Evolutionary conservation across 2,113 vertebrate genomes (phyloP), one percentile per base, ranked within the genome.

Genomic region (Sturnus vulgaris): DNA sequence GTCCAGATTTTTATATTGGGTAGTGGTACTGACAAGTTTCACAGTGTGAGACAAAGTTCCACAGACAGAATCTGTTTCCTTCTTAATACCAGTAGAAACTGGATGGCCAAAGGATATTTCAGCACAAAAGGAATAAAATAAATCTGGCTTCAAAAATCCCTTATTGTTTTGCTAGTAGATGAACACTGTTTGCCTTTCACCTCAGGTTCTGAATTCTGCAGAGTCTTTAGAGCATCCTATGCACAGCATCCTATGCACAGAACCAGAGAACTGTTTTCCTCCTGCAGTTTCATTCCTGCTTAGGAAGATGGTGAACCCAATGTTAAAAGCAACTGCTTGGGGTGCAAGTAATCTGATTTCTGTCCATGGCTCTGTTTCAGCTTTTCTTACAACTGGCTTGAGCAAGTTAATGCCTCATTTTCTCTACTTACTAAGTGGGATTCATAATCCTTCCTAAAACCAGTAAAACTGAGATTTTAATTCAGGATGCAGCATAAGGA

Each of bases 31-130:
- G 86, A 75, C 69, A 90, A 0, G 0, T 44, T 95, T 88, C 88
- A 83, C 52, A 66, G 80, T 2, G 1, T 83, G 80, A 82, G 44
- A 88, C 56, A 63, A 86, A 68, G n/a, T 71, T 95, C 25, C 53
- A 78, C n/a, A 84, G 83, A 88, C 22, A 94, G 86, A 90, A 83
- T 33, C 82, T 60, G 64, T 94, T 93, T 73, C 35, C 33, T 50
- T 66, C 79, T 83, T 73, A 75, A 81, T 37, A 39, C 20, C 27
- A 64, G 40, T 28, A 91, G 44, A 57, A 42, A 71, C n/a, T 24
- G 25, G 35, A 66, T 57, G 49, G 57, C 11, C 35, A 91, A 66
- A 87, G 30, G 15, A 56, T 47, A 92, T 27, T 70, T 79, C 33
- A 79, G 53, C 30, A 86, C 7, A 86, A 92, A 80, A 1, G 3